phyloP scores from a whole-genome alignment of 2,113 vertebrate genomes.

The Uria lomvia region DNA sequence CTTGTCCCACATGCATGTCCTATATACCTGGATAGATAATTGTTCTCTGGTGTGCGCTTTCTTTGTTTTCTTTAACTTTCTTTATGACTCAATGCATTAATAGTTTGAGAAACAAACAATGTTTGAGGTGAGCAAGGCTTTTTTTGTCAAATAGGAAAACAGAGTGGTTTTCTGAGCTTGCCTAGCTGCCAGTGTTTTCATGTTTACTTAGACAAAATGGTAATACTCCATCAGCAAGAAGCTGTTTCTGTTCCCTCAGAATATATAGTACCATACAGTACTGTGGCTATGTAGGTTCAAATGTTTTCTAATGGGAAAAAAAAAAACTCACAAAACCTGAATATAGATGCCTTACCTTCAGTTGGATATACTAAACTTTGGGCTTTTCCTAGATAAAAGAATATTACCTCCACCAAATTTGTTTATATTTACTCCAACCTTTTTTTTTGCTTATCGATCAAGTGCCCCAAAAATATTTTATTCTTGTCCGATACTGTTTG shows the following conservation, averaged over 20 bases:
- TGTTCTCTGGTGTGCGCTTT: background rate
- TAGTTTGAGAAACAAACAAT: background rate
- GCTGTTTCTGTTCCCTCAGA: background rate
- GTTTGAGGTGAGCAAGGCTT: background rate
- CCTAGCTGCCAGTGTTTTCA: background rate
- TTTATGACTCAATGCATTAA: background rate
- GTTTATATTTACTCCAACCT: background rate
- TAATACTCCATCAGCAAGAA: background rate
- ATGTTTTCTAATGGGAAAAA: background rate
- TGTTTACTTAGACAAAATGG: background rate
- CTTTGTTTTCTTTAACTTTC: background rate
- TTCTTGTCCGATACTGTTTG: background rate
- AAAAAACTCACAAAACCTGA: background rate
- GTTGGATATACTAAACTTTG: background rate
- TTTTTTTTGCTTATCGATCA: background rate
- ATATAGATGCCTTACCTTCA: background rate
- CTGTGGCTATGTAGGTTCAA: background rate
- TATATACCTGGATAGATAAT: background rate
- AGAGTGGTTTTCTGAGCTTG: background rate
- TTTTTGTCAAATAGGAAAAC: background rate
- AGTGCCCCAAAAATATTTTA: background rate
- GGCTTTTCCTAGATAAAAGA: background rate
- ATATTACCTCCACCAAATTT: background rate
- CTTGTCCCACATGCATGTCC: background rate
- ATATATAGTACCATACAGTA: background rate